phyloP scores from a whole-genome alignment of 2,797 vertebrate species.

The Apogon hyalosoma region DNA sequence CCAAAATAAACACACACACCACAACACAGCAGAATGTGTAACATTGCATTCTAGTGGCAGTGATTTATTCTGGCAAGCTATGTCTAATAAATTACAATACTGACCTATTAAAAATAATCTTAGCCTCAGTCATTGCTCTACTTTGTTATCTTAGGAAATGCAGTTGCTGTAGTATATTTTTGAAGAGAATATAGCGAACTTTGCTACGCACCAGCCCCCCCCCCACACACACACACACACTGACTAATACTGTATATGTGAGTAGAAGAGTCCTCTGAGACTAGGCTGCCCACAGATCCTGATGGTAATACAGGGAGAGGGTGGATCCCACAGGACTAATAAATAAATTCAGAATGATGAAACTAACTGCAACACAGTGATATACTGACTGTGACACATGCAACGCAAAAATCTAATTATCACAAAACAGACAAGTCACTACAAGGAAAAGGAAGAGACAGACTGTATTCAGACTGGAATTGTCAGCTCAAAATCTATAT shows the following conservation, averaged over 20 bases:
- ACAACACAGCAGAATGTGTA: conserved; percentile 2
- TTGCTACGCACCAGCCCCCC: conserved; percentile 8
- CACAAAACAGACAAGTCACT: conserved; percentile 20
- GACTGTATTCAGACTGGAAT: conserved; percentile 2
- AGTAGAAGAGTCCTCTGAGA: conserved; percentile 31
- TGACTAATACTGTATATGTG: conserved; percentile 17
- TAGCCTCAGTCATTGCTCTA: background rate
- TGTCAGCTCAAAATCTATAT: background rate
- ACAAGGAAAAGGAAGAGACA: conserved; percentile 2
- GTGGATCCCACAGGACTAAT: conserved; percentile 41
- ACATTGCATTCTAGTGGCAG: conserved; percentile 20
- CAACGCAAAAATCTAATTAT: conserved; percentile 31
- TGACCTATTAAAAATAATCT: conserved; percentile 48
- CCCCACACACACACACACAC: too few relatives aligned
- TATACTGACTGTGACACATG: conserved; percentile 26
- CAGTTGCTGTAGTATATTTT: background rate
- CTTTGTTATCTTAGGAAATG: conserved; percentile 16
- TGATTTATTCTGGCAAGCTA: conserved; percentile 37
- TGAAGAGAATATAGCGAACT: background rate
- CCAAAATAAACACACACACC: conserved; percentile 39
- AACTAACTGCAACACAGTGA: conserved; percentile 58
- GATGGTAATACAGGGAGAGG: conserved; percentile 36
- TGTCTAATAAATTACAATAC: conserved; percentile 45
- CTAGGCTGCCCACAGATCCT: conserved; percentile 36
- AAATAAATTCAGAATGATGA: conserved; percentile 61